Evolutionary conservation across 2,888 invertebrate species (phyloP), one percentile per base, ranked within the genome.

Genomic region (Drosophila borealis): DNA sequence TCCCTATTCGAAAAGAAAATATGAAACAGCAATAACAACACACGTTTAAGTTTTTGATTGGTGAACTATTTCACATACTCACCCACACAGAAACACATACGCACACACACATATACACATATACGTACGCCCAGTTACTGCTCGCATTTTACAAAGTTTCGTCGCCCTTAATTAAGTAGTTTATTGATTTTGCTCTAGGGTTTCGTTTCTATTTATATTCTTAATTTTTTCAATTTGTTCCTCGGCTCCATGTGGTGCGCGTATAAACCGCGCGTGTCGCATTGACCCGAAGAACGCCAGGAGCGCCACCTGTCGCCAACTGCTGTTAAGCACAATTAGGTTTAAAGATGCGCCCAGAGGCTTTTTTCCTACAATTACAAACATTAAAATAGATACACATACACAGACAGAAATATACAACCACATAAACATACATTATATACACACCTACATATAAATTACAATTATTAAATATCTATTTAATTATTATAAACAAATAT

Each of bases 321-420:
- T 74, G 85, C 77, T 85, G 80, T 80, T 61, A 70, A 81, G 85
- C 85, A 87, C 85, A 85, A 87, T 87, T 87, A 84, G 79, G 87
- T 83, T 84, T 81, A 83, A 74, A 72, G 81, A 79, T 81, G 81
- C 88, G 85, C 88, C 85, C 82, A 85, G 85, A 85, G 85, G 85
- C 85, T 85, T 81, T 71, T 72, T 85, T 82, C 74, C 85, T 81
- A 81, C 70, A 54, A 79, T 83, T 76, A 84, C 57, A 60, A 60
- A 42, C 48, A 76, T 67, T 65, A 45, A 68, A 55, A 44, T 64
- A 50, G 33, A 69, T 62, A 66, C 68, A 82, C 50, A 69, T 48
- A 72, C 56, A 63, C n/a, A 57, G n/a, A 70, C 50, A 74, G 36
- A 63, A 33, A 17, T 50, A 37, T 11, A 42, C 41, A 5, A 54